Conservation (phyloP, 2,888 invertebrate species). For the Ganaspis brasiliensis region DNA sequence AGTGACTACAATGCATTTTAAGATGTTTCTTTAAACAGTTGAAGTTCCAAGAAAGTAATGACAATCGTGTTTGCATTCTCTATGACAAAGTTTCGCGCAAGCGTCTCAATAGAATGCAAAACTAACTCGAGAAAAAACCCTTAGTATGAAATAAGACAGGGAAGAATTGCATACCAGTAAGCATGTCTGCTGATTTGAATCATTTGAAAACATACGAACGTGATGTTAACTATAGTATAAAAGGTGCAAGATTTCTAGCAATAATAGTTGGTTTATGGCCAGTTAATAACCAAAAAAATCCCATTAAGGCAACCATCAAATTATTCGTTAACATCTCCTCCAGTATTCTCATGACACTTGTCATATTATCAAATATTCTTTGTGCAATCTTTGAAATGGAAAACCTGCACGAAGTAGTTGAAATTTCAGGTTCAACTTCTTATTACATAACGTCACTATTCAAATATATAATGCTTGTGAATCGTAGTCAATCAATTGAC, state of each 20-base stretch:
- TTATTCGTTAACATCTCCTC: background rate
- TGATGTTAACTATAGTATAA: background rate
- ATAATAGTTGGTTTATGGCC: background rate
- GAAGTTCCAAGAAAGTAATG: too few species aligned
- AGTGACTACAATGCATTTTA: too few species aligned
- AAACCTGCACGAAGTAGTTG: background rate
- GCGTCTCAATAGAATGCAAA: too few species aligned
- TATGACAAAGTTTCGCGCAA: too few species aligned
- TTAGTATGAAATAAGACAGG: too few species aligned
- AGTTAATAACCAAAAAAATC: background rate
- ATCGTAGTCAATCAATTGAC: conserved; percentile 59
- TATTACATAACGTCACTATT: conserved; percentile 67
- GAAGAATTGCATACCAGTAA: too few species aligned
- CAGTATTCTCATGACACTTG: background rate
- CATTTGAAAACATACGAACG: background rate
- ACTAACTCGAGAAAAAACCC: too few species aligned
- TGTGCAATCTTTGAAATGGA: background rate
- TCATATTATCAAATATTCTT: background rate
- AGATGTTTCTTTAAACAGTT: too few species aligned
- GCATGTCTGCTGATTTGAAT: background rate
- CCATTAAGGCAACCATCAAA: background rate
- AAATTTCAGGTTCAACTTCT: conserved; percentile 62
- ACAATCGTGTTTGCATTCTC: too few species aligned
- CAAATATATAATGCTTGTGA: conserved; percentile 65
- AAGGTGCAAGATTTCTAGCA: background rate